A percentile compares a stretch with the other conserved stretches of the same genome.
Conservation (phyloP, 2,797 vertebrate genomes). For the Paratrypauchen microcephalus region DNA sequence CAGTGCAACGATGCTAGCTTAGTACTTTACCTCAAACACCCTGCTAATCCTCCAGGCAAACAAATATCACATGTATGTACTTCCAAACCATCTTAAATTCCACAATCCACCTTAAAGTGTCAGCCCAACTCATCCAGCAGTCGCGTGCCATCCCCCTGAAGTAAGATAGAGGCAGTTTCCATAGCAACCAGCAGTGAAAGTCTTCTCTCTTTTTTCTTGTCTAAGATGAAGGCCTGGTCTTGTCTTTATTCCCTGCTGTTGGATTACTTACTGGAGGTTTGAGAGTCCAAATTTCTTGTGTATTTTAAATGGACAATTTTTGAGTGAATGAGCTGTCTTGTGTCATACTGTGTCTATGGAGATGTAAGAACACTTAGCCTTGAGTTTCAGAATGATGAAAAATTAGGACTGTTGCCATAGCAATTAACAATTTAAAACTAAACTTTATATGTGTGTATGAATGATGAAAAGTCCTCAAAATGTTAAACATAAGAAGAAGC, state of each 20-base stretch:
- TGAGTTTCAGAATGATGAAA: too few relatives aligned
- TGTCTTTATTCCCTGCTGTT: constrained; percentile 68
- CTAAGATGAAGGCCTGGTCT: constrained; percentile 69
- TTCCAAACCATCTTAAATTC: constrained; percentile 70
- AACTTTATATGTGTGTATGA: too few relatives aligned
- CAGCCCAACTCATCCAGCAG: constrained; percentile 55
- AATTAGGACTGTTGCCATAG: too few relatives aligned
- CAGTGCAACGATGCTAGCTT: constrained; percentile 32
- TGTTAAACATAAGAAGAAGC: too few relatives aligned
- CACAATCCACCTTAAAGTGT: constrained; percentile 68
- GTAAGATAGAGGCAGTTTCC: constrained; percentile 77
- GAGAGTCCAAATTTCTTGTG: constrained; percentile 10
- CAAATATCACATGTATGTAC: constrained; percentile 32
- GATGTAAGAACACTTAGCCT: too few relatives aligned
- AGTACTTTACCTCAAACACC: constrained; percentile 50
- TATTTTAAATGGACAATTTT: background rate
- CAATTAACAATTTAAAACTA: too few relatives aligned
- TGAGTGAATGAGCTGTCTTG: constrained; percentile 12
- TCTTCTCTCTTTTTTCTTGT: constrained; percentile 57
- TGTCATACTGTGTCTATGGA: constrained; percentile 23
- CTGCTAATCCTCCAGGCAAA: constrained; percentile 23
- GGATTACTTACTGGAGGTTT: constrained; percentile 40
- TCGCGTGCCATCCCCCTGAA: constrained; percentile 62
- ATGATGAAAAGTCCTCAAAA: too few relatives aligned
- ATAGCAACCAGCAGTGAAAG: constrained; percentile 80